These are phyloP conservation scores for Semnornis frantzii DNA, from an alignment of 2,113 vertebrate genomes.

Conservation along the genomic window DNA sequence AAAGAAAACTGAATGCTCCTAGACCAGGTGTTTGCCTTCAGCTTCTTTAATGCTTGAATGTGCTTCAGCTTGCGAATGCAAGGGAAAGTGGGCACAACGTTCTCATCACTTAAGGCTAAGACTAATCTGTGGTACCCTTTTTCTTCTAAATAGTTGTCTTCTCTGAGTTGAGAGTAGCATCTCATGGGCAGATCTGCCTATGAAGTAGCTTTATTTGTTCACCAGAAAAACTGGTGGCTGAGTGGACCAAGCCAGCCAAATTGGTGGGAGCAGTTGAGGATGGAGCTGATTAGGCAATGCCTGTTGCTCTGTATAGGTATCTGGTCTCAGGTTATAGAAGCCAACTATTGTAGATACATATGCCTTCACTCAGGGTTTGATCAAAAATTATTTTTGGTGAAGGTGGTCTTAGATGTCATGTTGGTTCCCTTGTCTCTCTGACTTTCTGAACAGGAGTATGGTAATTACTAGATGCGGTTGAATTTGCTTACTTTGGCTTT, in stretches of 20 bases:
- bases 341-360: background rate
- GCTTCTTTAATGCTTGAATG: background rate
- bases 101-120: background rate
- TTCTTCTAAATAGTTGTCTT: background rate
- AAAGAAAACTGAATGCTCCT: background rate
- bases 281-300: background rate
- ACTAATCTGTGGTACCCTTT: background rate
- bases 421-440: background rate
- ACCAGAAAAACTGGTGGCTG: background rate
- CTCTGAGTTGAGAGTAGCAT: background rate
- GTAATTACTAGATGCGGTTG: background rate
- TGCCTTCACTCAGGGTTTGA: background rate
- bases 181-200: background rate
- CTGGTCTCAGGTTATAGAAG: background rate
- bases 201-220: background rate
- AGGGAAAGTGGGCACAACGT: background rate
- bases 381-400: background rate
- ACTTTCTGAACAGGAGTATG: background rate
- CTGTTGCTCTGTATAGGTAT: background rate
- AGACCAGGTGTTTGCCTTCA: background rate
- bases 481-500: constrained; percentile 4
- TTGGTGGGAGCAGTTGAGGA: background rate
- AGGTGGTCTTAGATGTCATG: background rate
- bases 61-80: background rate
- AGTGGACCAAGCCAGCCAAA: background rate